Base-by-base conservation (phyloP, 2,888 invertebrate genomes). In the Eupithecia abbreviata region DNA sequence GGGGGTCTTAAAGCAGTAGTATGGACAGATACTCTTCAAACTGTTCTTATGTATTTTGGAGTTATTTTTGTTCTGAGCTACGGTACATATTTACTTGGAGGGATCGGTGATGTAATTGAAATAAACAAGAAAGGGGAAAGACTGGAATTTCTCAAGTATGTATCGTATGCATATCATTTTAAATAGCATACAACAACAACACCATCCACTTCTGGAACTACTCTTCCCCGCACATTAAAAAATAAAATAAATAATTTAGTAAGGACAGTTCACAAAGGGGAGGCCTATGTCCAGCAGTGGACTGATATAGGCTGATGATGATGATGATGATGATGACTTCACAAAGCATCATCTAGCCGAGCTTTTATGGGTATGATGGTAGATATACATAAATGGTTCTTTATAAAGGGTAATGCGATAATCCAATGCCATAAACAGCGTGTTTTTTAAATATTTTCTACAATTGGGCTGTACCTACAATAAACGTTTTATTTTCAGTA, bases 21-120 rank as follows among this genome's bases (percentile, higher is more conserved):
- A 10, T 97, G 97, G 97, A 97, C 97, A 0, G 97, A 97, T 85
- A 97, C 97, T 0, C 92, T 97, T 73, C 97, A 97, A 91, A 97
- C 97, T 1, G 90, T 97, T 41, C 94, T 97, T 7, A 97, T 97
- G 97, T 96, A 97, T 85, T 96, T 96, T 15, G 97, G 97, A 0
- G 96, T 97, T 3, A 88, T 97, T 30, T 96, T 96, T 41, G 97
- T 97, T 0, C 92, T 97, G 74, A 90, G 95, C 2, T 96, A 97
- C 83, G 97, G 97, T 0, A 96, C 97, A 0, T 90, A 95, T 77
- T 95, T 96, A 58, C 95, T 96, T 10, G 97, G 97, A 0, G 97
- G 97, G 0, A 82, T 97, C 18, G 83, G 84, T 1, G 95, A 96
- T 82, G 96, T 97, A 0, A 95, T 96, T 91, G 90, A 92, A 75